Base-by-base conservation (phyloP, 2,888 invertebrate species). In the Drosophila pseudotalamancana region DNA sequence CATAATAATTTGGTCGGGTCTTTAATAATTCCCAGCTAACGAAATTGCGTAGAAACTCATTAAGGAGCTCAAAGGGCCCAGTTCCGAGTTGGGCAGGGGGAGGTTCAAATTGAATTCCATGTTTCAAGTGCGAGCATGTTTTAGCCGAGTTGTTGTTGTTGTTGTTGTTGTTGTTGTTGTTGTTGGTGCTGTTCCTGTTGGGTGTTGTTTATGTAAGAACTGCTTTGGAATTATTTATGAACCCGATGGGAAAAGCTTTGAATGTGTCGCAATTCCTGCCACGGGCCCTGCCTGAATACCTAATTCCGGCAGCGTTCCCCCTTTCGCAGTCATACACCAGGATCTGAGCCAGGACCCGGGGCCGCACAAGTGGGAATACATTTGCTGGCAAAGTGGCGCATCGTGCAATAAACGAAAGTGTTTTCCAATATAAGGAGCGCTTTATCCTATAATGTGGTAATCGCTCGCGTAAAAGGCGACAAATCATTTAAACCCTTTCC, bases 391-490 rank as follows among this genome's bases (percentile, higher is more conserved):
- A 66, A 74, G 77, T 66, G 75, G 46, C 72, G 51, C 61, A 27
- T 61, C 57, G 64, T 72, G 88, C 83, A 84, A 87, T 87, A 84
- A 86, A 75, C 77, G 84, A 88, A 84, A 84, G 88, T 84, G 84
- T 84, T 84, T 88, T 75, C 81, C 88, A 71, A 84, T 88, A 87
- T 74, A 72, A 77, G 80, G 57, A 83, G 59, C 81, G 60, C 55
- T 77, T 88, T 60, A 77, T 62, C 88, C 89, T 89, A 90, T 88
- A 90, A 89, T 88, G 89, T 89, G 89, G 89, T 89, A 89, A 89
- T 89, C 90, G 89, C 83, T 89, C 81, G 90, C 78, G 82, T 88
- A 89, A 90, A 88, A 89, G 89, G 90, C 90, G 89, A 89, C 90
- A 90, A 89, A 89, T 89, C 89, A 89, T 89, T 90, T 89, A 78